These are phyloP conservation scores for Lytechinus variegatus DNA, from an alignment of 35 echinoderm and acorn worm genomes.

Conservation along the genomic window DNA sequence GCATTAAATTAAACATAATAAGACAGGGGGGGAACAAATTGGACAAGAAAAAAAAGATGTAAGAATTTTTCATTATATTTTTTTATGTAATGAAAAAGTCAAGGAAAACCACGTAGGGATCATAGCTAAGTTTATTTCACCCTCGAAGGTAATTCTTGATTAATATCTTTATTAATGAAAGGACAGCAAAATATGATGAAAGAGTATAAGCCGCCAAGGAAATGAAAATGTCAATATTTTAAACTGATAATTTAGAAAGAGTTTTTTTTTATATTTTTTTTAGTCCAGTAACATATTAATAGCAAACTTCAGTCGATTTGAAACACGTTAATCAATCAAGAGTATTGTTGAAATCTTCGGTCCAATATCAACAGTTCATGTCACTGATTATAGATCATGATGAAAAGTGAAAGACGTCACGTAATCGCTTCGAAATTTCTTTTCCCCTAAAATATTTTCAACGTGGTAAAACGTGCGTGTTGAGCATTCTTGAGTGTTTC, in stretches of 20 bases:
- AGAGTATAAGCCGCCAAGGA: background rate
- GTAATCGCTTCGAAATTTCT: background rate
- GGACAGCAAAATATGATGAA: too few species aligned
- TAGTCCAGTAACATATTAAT: background rate
- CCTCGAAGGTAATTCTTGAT: too few species aligned
- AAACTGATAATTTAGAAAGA: background rate
- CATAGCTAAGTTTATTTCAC: too few species aligned
- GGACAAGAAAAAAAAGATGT: too few species aligned
- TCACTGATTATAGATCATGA: background rate
- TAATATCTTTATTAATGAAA: too few species aligned
- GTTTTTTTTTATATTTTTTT: background rate
- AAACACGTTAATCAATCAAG: background rate
- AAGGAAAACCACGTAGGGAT: too few species aligned
- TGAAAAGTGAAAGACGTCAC: background rate
- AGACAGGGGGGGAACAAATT: too few species aligned
- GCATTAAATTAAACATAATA: too few species aligned
- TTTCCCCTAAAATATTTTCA: background rate
- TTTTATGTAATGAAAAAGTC: too few species aligned
- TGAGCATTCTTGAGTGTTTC: background rate
- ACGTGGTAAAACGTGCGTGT: background rate
- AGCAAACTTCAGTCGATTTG: background rate
- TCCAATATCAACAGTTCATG: background rate
- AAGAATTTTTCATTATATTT: too few species aligned
- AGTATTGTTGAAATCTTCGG: background rate
- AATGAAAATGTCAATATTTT: background rate